Conservation (phyloP, 1,140 invertebrate species). For the Pogonomyrmex barbatus region DNA sequence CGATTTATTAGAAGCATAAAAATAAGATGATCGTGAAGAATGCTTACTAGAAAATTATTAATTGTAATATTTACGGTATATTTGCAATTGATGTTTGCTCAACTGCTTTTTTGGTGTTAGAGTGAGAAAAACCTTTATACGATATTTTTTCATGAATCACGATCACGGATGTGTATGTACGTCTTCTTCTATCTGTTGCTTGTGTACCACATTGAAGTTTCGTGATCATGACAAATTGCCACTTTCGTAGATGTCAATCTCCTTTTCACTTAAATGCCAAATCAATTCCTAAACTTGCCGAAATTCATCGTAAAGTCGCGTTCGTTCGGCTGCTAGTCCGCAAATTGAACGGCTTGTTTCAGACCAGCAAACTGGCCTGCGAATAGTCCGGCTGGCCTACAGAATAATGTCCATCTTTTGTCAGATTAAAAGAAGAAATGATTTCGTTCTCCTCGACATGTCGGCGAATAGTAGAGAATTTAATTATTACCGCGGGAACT, state of each 20-base stretch:
- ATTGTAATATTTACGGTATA: slow-evolving; percentile 1
- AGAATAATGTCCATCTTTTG: slow-evolving; percentile 58
- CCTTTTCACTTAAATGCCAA: slow-evolving; percentile 35
- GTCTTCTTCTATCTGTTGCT: slow-evolving; percentile 8
- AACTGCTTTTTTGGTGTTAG: not conserved
- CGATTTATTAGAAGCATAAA: not conserved
- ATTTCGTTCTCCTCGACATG: slow-evolving; percentile 37
- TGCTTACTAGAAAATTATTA: not conserved
- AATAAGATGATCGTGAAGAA: not conserved
- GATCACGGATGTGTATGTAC: not conserved
- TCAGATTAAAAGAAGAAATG: slow-evolving; percentile 62
- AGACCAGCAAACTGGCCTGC: slow-evolving; percentile 7
- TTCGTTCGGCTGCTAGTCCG: slow-evolving; percentile 75
- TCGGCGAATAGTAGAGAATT: slow-evolving; percentile 43
- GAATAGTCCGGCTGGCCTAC: slow-evolving; percentile 20
- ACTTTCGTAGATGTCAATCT: slow-evolving; percentile 37
- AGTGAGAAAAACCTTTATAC: not conserved
- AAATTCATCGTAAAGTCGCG: slow-evolving; percentile 63
- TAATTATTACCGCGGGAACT: slow-evolving; percentile 65
- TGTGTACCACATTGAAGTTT: not conserved
- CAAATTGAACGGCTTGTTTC: slow-evolving; percentile 82
- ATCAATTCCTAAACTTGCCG: slow-evolving; percentile 70
- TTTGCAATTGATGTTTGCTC: not conserved
- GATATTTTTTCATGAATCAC: not conserved
- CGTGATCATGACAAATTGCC: slow-evolving; percentile 62